These are phyloP conservation scores for Glyphotaelius pellucidus DNA, from an alignment of 2,888 invertebrate genomes.

Conservation along the genomic window DNA sequence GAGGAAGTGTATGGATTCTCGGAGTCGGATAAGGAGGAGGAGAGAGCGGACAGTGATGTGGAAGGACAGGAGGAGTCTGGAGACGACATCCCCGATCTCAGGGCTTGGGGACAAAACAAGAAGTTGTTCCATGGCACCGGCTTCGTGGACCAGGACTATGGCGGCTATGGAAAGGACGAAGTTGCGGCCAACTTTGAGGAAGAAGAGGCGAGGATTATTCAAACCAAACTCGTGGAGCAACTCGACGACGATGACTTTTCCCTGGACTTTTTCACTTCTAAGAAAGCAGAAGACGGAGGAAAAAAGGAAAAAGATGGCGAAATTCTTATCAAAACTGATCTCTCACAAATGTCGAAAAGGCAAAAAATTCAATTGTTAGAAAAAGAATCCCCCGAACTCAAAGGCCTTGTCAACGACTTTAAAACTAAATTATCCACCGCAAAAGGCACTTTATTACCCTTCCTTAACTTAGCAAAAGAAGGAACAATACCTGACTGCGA, in stretches of 20 bases:
- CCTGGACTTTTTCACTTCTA: constrained; percentile 78
- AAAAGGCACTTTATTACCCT: constrained; percentile 82
- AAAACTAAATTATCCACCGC: constrained; percentile 83
- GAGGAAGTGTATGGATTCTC: constrained; percentile 82
- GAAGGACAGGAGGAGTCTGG: constrained; percentile 84
- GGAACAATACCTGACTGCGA: constrained; percentile 81
- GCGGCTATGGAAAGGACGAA: constrained; percentile 83
- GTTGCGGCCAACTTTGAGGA: constrained; percentile 89
- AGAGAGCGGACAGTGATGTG: constrained; percentile 84
- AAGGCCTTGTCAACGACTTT: constrained; percentile 87
- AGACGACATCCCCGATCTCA: constrained; percentile 85
- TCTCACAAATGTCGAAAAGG: constrained; percentile 84
- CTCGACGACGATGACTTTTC: constrained; percentile 88
- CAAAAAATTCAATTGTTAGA: constrained; percentile 87
- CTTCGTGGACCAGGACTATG: constrained; percentile 92
- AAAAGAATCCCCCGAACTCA: constrained; percentile 93
- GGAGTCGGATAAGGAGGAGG: constrained; percentile 73
- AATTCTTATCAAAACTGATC: constrained; percentile 84
- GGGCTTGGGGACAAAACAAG: constrained; percentile 93
- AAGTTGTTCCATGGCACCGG: constrained; percentile 90
- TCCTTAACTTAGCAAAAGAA: constrained; percentile 80
- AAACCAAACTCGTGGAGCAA: constrained; percentile 85
- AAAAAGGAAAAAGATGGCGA: constrained; percentile 72
- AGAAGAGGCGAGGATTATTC: constrained; percentile 89
- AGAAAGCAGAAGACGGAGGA: constrained; percentile 69